Base-by-base conservation (phyloP, 2,797 vertebrate genomes). In the Coregonus suidteri region DNA sequence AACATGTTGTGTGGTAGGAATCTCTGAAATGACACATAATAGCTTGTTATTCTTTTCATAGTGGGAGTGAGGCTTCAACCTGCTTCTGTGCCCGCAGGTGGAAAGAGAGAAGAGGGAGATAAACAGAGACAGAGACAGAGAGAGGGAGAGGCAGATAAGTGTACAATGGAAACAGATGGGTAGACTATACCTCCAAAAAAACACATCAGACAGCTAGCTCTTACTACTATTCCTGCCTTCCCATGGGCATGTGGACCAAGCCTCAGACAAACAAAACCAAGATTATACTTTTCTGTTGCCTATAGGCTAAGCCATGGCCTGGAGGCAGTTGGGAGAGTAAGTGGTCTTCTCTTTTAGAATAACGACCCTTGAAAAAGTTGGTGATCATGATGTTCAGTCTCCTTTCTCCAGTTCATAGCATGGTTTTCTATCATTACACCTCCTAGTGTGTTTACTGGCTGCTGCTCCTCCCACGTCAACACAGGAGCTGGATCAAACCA, bases 11-110 rank as follows among this genome's bases (percentile, higher is more conserved):
- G 76, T 9, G 68, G 16, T 56, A 34, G 41, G 56, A 64, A 47
- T 47, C 85, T 77, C 81, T 82, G 81, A 87, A 93, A 91, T 88
- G 71, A 87, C 77, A 84, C 75, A 79, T 87, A 91, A 90, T 75
- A 69, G 77, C 47, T 75, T 79, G 80, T 74, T 88, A 91, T 90
- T 91, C 81, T 71, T 78, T 80, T 84, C 85, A 80, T 67, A 79
- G 77, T 64, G 56, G 79, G 0, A 47, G 79, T 78, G 76, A 85
- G 79, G 86, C 85, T 75, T 85, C 16, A 83, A 79, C 79, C 84
- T n/a, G 52, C 73, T 69, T 78, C 74, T 47, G 77, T 78, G 75
- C 79, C 86, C 76, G 83, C 88, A 90, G 87, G 83, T 88, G 80
- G 41, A 47, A 47, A 47, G 41, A 2, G 41, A 47, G 7, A 7